These are phyloP conservation scores for Rosalia funebris DNA, from an alignment of 2,888 invertebrate species.

Conservation along the genomic window DNA sequence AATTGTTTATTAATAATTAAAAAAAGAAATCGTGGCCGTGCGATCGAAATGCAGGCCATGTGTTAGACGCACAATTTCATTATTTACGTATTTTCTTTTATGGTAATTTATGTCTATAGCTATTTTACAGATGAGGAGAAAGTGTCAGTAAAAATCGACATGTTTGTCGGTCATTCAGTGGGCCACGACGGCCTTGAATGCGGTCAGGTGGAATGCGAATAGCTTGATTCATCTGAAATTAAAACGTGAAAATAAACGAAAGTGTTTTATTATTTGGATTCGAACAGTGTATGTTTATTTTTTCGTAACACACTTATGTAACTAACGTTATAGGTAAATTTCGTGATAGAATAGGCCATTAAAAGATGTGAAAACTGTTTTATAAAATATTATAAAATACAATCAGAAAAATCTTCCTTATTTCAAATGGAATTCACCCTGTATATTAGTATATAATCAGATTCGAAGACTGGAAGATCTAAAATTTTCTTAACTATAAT, in stretches of 20 bases:
- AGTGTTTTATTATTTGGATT: slow-evolving; percentile 18
- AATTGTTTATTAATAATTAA: neutral
- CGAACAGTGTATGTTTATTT: neutral
- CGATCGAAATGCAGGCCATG: slow-evolving; percentile 26
- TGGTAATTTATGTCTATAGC: slow-evolving; percentile 14
- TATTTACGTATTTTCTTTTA: slow-evolving; percentile 21
- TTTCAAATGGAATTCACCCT: too few species aligned
- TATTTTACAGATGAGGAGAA: slow-evolving; percentile 29
- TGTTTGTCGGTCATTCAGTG: slow-evolving; percentile 2
- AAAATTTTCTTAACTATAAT: too few species aligned
- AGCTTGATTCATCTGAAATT: neutral
- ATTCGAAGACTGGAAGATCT: too few species aligned
- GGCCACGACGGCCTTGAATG: slow-evolving; percentile 16
- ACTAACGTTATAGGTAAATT: too few species aligned
- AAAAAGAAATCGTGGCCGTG: slow-evolving; percentile 26
- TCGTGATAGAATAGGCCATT: too few species aligned
- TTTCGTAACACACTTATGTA: neutral
- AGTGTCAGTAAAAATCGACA: slow-evolving; percentile 28
- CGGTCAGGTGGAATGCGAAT: slow-evolving; percentile 10
- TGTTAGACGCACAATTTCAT: slow-evolving; percentile 20
- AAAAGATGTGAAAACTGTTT: too few species aligned
- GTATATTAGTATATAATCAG: too few species aligned
- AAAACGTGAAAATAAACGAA: slow-evolving; percentile 3
- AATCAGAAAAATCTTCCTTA: too few species aligned
- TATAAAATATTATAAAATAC: too few species aligned